A percentile compares a stretch with the other conserved stretches of the same genome.
phyloP scores from a whole-genome alignment of 2,797 vertebrate species.

The Percopsis omiscomaycus region DNA sequence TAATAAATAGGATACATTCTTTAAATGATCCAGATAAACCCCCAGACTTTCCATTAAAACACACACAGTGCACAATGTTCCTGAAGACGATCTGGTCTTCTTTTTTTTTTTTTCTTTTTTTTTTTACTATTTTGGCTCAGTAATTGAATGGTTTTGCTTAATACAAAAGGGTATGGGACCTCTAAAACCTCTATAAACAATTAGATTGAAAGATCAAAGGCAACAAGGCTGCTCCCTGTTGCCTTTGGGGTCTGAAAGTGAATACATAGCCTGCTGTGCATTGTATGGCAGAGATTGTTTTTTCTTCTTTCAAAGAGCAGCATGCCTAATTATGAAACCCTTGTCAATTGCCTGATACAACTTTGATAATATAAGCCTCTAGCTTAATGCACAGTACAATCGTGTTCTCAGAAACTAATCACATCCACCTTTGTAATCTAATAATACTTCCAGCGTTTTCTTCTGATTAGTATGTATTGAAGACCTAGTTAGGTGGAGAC shows the following conservation, averaged over 20 bases:
- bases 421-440: constrained; percentile 64
- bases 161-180: constrained; percentile 56
- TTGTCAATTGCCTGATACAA: constrained; percentile 69
- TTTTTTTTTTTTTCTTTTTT: not conserved
- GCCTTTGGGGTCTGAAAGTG: constrained; percentile 75
- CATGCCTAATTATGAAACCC: constrained; percentile 68
- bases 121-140: constrained; percentile 44
- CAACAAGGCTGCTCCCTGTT: constrained; percentile 59
- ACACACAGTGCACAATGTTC: not conserved
- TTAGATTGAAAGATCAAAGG: constrained; percentile 74
- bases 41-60: not conserved
- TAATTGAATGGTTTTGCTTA: constrained; percentile 18
- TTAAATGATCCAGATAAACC: no score
- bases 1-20: no score
- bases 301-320: constrained; percentile 69
- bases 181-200: constrained; percentile 67
- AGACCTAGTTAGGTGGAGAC: constrained; percentile 56
- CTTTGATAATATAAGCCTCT: constrained; percentile 70
- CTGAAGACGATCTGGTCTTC: not conserved
- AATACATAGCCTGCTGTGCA: constrained; percentile 78
- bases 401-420: constrained; percentile 63
- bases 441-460: constrained; percentile 50
- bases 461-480: constrained; percentile 63
- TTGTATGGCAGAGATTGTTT: constrained; percentile 66
- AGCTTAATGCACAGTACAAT: constrained; percentile 62